A percentile compares a stretch with the other conserved stretches of the same genome.
Conservation (phyloP, 2,888 invertebrate genomes). For the Mythimna impura region DNA sequence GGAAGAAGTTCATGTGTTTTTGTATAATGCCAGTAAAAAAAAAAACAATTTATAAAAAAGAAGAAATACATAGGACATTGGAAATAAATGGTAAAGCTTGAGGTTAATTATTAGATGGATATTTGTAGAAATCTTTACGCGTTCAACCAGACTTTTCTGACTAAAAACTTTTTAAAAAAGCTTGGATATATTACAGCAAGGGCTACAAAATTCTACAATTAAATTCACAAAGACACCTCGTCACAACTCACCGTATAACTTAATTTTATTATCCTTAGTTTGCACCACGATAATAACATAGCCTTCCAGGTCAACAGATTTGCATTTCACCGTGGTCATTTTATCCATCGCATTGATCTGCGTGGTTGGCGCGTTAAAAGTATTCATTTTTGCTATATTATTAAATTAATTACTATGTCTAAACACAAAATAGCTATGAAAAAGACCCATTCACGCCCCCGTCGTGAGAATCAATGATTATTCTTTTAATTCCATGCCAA, state of each 20-base stretch:
- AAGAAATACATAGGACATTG: too few relatives aligned
- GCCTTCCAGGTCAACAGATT: constrained; percentile 96
- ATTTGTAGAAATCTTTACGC: neutral
- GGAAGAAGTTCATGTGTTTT: neutral
- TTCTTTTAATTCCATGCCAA: constrained; percentile 78
- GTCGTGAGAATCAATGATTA: constrained; percentile 57
- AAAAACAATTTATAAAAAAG: too few relatives aligned
- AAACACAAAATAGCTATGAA: constrained; percentile 68
- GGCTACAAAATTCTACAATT: neutral
- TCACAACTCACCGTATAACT: constrained; percentile 94
- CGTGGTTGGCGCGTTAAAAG: constrained; percentile 87
- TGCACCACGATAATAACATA: constrained; percentile 98
- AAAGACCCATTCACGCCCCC: constrained; percentile 60
- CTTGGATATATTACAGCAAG: neutral
- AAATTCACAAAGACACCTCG: neutral
- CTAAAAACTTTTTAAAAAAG: neutral
- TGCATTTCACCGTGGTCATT: constrained; percentile 88
- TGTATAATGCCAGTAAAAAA: too few relatives aligned
- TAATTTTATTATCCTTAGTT: constrained; percentile 98
- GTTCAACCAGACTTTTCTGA: neutral
- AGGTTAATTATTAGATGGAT: neutral
- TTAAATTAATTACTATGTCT: constrained; percentile 59
- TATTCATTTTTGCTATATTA: constrained; percentile 82
- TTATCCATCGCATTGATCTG: constrained; percentile 88
- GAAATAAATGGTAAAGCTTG: neutral